Evolutionary conservation across 2,113 vertebrate genomes (phyloP).

Genomic region (Stigmatopora argus): DNA sequence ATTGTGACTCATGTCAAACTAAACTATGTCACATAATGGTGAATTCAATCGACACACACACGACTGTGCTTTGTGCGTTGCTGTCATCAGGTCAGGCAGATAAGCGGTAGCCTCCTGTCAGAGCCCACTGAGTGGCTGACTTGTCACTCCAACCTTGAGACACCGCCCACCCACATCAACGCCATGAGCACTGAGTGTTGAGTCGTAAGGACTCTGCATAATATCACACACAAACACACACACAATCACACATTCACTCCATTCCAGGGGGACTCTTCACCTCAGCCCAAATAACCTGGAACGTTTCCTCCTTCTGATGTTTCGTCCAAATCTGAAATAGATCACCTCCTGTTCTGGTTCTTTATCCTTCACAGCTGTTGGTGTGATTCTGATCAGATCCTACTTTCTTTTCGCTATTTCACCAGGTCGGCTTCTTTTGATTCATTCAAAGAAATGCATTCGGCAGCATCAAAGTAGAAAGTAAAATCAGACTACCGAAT

Average conservation of each 20-base stretch:
- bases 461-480: constrained; percentile 20
- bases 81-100: constrained; percentile 44
- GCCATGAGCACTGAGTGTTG: constrained; percentile 38
- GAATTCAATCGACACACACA: background rate
- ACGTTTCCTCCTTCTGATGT: constrained; percentile 26
- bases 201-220: constrained; percentile 48
- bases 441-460: constrained; percentile 19
- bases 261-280: constrained; percentile 4
- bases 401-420: constrained; percentile 34
- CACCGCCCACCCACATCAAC: constrained; percentile 36
- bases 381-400: constrained; percentile 47
- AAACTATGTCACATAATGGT: background rate
- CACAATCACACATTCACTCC: constrained; percentile 5
- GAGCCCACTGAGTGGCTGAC: constrained; percentile 32
- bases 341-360: constrained; percentile 22
- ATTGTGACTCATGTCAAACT: background rate
- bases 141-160: constrained; percentile 35
- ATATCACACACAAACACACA: constrained; percentile 12
- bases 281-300: constrained; percentile 14
- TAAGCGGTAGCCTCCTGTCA: constrained; percentile 41
- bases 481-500: background rate
- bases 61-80: constrained; percentile 20
- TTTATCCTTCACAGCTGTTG: constrained; percentile 44
- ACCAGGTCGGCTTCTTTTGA: constrained; percentile 16
- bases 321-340: constrained; percentile 27